Evolutionary conservation across 2,797 vertebrate genomes (phyloP).

Genomic region (Spondyliosoma cantharus): DNA sequence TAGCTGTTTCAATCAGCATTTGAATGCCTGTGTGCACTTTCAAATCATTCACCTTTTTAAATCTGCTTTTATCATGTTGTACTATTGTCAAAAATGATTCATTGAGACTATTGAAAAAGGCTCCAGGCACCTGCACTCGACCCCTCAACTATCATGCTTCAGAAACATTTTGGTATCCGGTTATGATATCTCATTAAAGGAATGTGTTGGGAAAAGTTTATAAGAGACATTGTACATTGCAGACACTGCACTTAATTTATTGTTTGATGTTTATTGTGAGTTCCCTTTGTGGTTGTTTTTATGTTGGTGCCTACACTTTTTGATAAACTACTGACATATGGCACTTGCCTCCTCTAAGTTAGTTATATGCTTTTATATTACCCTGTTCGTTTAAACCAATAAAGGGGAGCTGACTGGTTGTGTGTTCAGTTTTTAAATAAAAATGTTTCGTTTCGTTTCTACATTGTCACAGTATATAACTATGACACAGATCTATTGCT

Average conservation of each 20-base stretch:
- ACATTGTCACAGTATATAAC: no score
- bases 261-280: conserved; percentile 9
- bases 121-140: neutral
- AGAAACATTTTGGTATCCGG: neutral
- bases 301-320: neutral
- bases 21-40: neutral
- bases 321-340: conserved; percentile 2
- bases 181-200: no score
- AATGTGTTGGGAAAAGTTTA: neutral
- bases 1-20: neutral
- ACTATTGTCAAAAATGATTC: neutral
- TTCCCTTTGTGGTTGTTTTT: neutral
- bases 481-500: neutral
- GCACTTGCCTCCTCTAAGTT: conserved; percentile 2
- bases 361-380: conserved; percentile 20
- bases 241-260: conserved; percentile 45
- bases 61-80: neutral
- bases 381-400: conserved; percentile 7
- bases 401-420: neutral
- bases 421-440: neutral
- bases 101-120: conserved; percentile 1
- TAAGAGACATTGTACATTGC: neutral
- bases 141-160: neutral
- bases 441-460: no score
- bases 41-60: neutral